Conservation (phyloP, 1,140 invertebrate genomes). For the Bicyclus anynana region DNA sequence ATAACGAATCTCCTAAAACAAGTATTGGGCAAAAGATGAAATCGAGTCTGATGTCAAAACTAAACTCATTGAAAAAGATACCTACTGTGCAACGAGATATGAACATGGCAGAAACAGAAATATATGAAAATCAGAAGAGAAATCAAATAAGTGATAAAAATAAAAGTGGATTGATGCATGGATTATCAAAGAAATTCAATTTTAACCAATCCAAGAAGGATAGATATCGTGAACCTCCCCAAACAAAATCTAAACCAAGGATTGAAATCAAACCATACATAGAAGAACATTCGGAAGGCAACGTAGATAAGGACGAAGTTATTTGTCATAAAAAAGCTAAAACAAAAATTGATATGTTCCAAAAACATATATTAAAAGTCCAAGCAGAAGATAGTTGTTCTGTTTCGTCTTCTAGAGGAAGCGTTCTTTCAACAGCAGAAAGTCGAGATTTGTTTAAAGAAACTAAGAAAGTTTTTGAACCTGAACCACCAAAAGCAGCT, state of each 20-base stretch:
- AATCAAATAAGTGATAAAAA: constrained; percentile 12
- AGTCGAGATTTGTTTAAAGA: constrained; percentile 38
- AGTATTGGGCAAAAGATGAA: constrained; percentile 14
- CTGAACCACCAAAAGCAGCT: constrained; percentile 32
- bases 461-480: constrained; percentile 55
- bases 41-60: constrained; percentile 24
- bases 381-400: constrained; percentile 58
- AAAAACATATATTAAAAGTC: constrained; percentile 65
- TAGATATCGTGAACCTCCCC: constrained; percentile 34
- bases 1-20: constrained; percentile 11
- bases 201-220: constrained; percentile 65
- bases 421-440: constrained; percentile 21
- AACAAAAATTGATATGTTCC: constrained; percentile 72
- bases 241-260: constrained; percentile 51
- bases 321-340: constrained; percentile 67
- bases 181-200: constrained; percentile 57
- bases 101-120: constrained; percentile 10
- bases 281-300: constrained; percentile 49
- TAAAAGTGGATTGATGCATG: constrained; percentile 46
- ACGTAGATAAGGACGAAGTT: constrained; percentile 50
- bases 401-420: constrained; percentile 46
- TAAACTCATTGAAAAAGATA: constrained; percentile 27
- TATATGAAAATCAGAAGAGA: neutral
- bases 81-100: constrained; percentile 19
- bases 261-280: constrained; percentile 70